These are phyloP conservation scores for Melanostoma mellinum DNA, from an alignment of 2,888 invertebrate genomes.

Conservation along the genomic window DNA sequence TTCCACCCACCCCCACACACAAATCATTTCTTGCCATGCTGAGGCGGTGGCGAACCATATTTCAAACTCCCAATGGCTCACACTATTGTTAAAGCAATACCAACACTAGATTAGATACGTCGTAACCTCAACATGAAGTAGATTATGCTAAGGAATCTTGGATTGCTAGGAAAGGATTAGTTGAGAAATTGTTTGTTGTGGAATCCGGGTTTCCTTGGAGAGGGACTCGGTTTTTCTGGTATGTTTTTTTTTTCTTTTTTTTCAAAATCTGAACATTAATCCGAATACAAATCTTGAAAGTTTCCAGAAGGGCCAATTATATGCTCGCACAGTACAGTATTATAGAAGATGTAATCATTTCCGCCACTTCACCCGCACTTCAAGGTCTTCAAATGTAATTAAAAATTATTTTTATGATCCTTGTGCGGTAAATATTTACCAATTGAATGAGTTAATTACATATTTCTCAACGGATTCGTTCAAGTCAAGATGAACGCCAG, in stretches of 20 bases:
- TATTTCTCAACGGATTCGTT: conserved; percentile 54
- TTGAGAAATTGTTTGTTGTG: conserved; percentile 37
- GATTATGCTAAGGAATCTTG: conserved; percentile 56
- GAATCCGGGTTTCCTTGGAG: conserved; percentile 14
- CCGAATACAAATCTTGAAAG: conserved; percentile 15
- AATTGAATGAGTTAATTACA: conserved; percentile 74
- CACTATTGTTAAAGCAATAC: conserved; percentile 21
- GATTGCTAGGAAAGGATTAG: conserved; percentile 24
- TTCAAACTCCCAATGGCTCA: conserved; percentile 2
- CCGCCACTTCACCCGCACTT: conserved; percentile 20
- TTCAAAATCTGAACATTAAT: conserved; percentile 47
- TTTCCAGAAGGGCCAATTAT: conserved; percentile 53
- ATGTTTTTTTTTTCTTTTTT: conserved; percentile 11
- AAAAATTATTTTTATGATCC: conserved; percentile 74
- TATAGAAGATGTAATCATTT: conserved; percentile 47
- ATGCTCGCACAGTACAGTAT: conserved; percentile 36
- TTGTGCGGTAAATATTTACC: conserved; percentile 74
- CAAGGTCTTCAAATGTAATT: conserved; percentile 70
- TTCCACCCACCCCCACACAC: not conserved
- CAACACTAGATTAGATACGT: conserved; percentile 34
- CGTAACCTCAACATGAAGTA: conserved; percentile 36
- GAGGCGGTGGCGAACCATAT: conserved; percentile 36
- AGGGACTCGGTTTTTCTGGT: not conserved
- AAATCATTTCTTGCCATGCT: conserved; percentile 2
- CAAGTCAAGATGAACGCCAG: conserved; percentile 18